Evolutionary conservation across 2,113 vertebrate species (phyloP), one percentile per base, ranked within the genome.

Genomic region (Gobiocypris rarus): DNA sequence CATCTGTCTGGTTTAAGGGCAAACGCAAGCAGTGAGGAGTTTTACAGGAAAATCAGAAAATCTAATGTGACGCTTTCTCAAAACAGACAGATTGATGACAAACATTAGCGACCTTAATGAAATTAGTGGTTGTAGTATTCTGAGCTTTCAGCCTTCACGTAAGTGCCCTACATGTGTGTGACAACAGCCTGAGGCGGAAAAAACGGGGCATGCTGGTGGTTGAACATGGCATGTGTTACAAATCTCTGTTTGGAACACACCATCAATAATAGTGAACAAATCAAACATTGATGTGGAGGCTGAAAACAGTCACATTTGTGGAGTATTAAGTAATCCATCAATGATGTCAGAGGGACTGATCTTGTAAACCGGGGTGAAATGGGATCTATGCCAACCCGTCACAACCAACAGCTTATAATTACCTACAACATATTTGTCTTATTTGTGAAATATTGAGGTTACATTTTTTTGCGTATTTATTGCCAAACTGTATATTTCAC

Each of bases 301-400:
- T 56, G 75, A 77, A 58, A 77, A 76, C 31, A 76, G 52, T 19
- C 7, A 77, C 75, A 77, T 77, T 77, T 58, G 52, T 41, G 52
- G n/a, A 77, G 10, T 77, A 77, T 77, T 41, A 77, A 58, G 31
- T 38, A 58, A 77, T 77, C 52, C 17, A 77, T 77, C 75, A 41
- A 19, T 7, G 19, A 77, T 77, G 75, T 77, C 75, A 77, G 19
- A 77, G 11, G 31, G 19, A 41, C 52, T 58, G 75, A 10, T 77
- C 75, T 54, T 41, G 19, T 24, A 75, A 31, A 75, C 69, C 26
- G 6, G n/a, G 41, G n/a, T 15, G 69, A 48, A 73, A 73, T 26
- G 41, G 13, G 4, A 70, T 13, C 34, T 43, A n/a, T 41, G 13
- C 41, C n/a, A 5, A 73, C 41, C 41, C 1, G n/a, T 71, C n/a